phyloP scores from a whole-genome alignment of 2,113 vertebrate genomes.

The Stercorarius parasiticus region DNA sequence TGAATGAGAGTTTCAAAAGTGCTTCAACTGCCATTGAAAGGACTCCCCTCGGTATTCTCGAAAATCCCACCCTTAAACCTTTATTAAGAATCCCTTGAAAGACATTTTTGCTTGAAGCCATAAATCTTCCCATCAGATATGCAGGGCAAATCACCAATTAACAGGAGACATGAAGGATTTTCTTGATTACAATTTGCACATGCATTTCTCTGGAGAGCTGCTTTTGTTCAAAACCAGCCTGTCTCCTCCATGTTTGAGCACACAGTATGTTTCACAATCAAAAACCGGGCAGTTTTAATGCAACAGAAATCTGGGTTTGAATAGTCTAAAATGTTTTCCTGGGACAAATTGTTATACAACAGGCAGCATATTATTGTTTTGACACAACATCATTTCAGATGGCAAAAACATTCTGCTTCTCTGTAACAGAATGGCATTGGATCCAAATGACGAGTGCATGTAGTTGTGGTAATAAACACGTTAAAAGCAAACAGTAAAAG shows the following conservation, averaged over 20 bases:
- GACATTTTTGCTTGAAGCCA: conserved; percentile 39
- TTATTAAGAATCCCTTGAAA: conserved; percentile 51
- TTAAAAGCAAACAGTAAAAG: neutral
- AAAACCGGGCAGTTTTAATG: neutral
- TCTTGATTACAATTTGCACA: conserved; percentile 31
- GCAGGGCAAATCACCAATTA: conserved; percentile 40
- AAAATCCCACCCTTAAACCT: conserved; percentile 43
- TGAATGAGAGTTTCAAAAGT: neutral
- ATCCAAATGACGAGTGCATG: neutral
- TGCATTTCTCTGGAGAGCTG: conserved; percentile 45
- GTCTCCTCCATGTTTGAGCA: neutral
- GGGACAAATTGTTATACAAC: neutral
- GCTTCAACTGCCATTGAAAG: neutral
- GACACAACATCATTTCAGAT: neutral
- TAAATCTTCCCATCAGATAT: conserved; percentile 42
- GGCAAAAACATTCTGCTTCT: neutral
- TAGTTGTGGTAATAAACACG: neutral
- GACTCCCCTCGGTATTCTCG: conserved; percentile 8
- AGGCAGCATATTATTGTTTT: neutral
- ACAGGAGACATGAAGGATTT: conserved; percentile 40
- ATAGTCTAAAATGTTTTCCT: neutral
- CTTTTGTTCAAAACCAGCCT: conserved; percentile 25
- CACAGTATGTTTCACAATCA: neutral
- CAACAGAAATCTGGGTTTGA: neutral
- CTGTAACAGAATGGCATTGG: neutral